Conservation (phyloP, 2,797 vertebrate species). For the Anniella stebbinsi region DNA sequence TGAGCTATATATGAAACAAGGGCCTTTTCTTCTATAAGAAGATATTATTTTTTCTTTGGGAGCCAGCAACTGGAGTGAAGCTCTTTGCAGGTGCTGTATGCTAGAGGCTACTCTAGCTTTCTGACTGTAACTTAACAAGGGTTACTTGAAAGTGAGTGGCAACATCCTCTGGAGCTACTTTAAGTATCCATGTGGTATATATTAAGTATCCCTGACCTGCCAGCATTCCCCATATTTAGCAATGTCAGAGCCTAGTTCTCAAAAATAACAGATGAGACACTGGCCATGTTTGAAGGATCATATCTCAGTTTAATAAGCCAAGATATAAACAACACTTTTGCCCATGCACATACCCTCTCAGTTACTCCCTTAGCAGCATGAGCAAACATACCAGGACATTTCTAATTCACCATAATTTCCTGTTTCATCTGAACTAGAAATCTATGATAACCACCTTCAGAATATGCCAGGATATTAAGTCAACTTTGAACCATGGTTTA, state of each 20-base stretch:
- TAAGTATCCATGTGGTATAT: neutral
- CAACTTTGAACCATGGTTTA: neutral
- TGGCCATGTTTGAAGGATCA: neutral
- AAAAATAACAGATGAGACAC: neutral
- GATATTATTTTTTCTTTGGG: neutral
- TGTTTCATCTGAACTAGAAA: neutral
- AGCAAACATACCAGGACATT: too few relatives aligned
- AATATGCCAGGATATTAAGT: neutral
- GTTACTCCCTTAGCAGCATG: neutral
- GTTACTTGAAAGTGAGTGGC: neutral
- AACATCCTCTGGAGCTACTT: neutral
- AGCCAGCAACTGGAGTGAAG: neutral
- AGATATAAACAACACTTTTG: neutral
- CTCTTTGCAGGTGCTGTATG: neutral
- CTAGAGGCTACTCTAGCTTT: neutral
- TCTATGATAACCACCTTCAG: neutral
- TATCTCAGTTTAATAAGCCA: neutral
- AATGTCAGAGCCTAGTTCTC: neutral
- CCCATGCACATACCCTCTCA: neutral
- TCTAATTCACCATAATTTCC: neutral
- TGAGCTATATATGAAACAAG: neutral
- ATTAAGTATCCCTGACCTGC: neutral
- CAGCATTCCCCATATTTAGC: neutral
- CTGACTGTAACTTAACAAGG: neutral
- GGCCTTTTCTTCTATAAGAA: neutral